A percentile compares a stretch with the other conserved stretches of the same genome.
These are phyloP conservation scores for Panthera leo DNA, from an alignment of 2,113 vertebrate species.

Conservation along the genomic window DNA sequence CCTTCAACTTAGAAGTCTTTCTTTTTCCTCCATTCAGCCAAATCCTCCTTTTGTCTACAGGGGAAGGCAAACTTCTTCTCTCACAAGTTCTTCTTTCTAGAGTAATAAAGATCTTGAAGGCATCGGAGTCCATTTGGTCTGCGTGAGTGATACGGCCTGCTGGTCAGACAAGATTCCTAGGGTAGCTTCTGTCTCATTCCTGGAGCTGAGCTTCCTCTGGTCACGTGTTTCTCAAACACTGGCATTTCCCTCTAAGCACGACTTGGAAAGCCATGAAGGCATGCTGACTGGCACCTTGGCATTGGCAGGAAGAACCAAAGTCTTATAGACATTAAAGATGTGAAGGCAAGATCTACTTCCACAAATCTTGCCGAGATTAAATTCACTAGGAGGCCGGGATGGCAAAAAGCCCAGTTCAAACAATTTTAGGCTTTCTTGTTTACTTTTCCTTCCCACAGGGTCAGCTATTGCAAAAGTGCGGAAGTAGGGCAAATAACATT, in stretches of 20 bases:
- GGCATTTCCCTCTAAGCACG: not conserved
- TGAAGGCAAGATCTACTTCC: not conserved
- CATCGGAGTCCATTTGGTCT: not conserved
- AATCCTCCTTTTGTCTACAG: not conserved
- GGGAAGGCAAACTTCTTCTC: not conserved
- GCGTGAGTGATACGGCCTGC: not conserved
- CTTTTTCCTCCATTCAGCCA: not conserved
- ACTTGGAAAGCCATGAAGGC: not conserved
- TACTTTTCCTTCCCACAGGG: not conserved
- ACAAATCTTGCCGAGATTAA: not conserved
- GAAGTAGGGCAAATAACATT: not conserved
- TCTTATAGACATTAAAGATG: not conserved
- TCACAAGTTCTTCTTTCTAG: not conserved
- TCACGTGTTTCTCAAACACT: not conserved
- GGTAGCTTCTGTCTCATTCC: not conserved
- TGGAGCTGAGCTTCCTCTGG: not conserved
- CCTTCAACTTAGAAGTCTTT: not conserved
- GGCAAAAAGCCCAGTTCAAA: not conserved
- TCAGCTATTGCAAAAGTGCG: not conserved
- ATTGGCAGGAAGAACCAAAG: not conserved
- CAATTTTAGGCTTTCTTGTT: not conserved
- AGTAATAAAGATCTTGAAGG: not conserved
- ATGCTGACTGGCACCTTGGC: not conserved
- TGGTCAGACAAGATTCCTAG: not conserved
- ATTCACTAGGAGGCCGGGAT: not conserved